Conservation (phyloP, 2,888 invertebrate species). For the Stomorhina lunata region DNA sequence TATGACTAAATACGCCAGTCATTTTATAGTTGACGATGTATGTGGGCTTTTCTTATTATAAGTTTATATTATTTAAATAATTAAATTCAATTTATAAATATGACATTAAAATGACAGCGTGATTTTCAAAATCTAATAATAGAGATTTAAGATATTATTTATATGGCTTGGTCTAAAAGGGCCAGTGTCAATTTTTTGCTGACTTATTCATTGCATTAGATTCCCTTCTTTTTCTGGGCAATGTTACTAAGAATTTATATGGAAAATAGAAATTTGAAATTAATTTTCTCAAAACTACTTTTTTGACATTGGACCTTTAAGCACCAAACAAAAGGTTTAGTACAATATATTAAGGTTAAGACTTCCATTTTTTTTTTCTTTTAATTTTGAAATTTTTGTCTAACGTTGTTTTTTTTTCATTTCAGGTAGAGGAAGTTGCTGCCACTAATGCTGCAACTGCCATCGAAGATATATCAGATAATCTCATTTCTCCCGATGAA, state of each 20-base stretch:
- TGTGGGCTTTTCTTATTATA: neutral
- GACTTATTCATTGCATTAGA: too few species aligned
- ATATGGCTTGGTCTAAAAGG: too few species aligned
- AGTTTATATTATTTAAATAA: neutral
- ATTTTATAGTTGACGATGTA: neutral
- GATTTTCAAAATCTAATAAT: neutral
- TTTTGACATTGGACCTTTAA: too few species aligned
- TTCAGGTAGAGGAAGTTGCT: conserved; percentile 73
- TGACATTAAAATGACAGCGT: neutral
- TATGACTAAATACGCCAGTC: neutral
- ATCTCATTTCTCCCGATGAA: conserved; percentile 32
- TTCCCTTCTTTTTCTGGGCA: too few species aligned
- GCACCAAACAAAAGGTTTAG: too few species aligned
- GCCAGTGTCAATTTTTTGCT: too few species aligned
- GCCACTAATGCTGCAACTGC: conserved; percentile 71
- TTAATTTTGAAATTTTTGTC: neutral
- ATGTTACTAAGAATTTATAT: too few species aligned
- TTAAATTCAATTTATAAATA: neutral
- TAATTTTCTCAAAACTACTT: too few species aligned
- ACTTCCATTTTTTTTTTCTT: neutral
- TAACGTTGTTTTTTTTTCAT: conserved; percentile 31
- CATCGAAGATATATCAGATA: conserved; percentile 65
- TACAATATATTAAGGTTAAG: neutral
- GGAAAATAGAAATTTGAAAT: too few species aligned
- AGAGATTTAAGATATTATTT: too few species aligned